Base-by-base conservation (phyloP, 1,140 invertebrate species). In the Cephus cinctus region DNA sequence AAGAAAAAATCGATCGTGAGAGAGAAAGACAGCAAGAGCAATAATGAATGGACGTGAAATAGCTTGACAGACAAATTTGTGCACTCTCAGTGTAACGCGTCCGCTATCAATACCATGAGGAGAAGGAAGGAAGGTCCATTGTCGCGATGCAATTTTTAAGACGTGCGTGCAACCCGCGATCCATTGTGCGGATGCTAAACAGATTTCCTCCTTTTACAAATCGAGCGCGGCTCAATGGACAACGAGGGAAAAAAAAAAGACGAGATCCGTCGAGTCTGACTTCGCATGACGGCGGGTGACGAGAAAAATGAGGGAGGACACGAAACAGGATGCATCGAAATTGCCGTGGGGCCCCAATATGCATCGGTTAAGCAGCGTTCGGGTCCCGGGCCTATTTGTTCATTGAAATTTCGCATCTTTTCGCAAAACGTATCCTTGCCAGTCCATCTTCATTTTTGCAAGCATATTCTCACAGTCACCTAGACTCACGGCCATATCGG, bases 181-280 rank as follows among this genome's bases (percentile, higher is more conserved):
- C 43, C 31, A 61, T 61, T 61, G 59, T 61, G 32, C 58, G 38
- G 1, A 15, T 45, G 57, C 47, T 61, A 61, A 61, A 59, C 57
- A 60, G 58, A 61, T 61, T 61, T 60, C 54, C 57, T 50, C 25
- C 47, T 41, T 25, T 44, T 34, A 12, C 21, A 15, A 42, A 25
- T 25, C 20, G 25, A 8, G 23, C 5, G 14, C 14, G 6, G 22
- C 11, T 14, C 5, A 30, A 30, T 22, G 12, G 15, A 12, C 9
- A 16, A 41, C 25, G 30, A 36, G 40, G 5, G 6, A 8, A 36
- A n/a, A 36, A 27, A n/a, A 38, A 4, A 8, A n/a, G 22, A 19
- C 25, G 35, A 47, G 23, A 16, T n/a, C n/a, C n/a, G n/a, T n/a
- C n/a, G n/a, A n/a, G n/a, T n/a, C n/a, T n/a, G n/a, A n/a, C n/a